These are phyloP conservation scores for Horisme vitalbata DNA, from an alignment of 2,888 invertebrate species.

Conservation along the genomic window DNA sequence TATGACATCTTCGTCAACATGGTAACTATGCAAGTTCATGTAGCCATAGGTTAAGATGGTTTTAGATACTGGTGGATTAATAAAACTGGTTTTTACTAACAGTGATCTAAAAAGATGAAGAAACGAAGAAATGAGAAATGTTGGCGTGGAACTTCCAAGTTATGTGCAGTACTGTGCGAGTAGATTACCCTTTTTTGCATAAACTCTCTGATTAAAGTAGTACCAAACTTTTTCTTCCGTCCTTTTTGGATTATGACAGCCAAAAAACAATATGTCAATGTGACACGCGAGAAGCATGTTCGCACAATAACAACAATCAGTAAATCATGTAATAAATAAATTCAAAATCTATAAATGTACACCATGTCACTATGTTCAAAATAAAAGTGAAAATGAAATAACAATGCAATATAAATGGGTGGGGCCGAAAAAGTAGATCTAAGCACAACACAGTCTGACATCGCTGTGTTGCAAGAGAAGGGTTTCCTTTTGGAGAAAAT, in stretches of 20 bases:
- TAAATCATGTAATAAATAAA: constrained; percentile 23
- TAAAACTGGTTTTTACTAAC: background rate
- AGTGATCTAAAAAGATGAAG: constrained; percentile 7
- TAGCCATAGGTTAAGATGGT: background rate
- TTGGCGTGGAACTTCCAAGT: no score
- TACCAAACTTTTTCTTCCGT: constrained; percentile 1
- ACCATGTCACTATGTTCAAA: constrained; percentile 55
- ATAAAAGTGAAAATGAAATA: constrained; percentile 67
- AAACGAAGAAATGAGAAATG: background rate
- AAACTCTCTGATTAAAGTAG: constrained; percentile 6
- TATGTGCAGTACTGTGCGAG: background rate
- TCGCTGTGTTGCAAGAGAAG: constrained; percentile 64
- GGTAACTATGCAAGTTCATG: constrained; percentile 33
- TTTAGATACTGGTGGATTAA: background rate
- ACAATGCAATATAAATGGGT: constrained; percentile 53
- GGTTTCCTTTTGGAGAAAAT: constrained; percentile 85
- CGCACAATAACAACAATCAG: constrained; percentile 18
- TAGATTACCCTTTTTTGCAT: background rate
- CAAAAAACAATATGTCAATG: constrained; percentile 8
- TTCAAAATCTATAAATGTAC: constrained; percentile 24
- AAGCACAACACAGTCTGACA: constrained; percentile 63
- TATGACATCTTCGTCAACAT: constrained; percentile 50
- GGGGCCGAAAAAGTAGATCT: constrained; percentile 58
- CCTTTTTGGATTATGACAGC: constrained; percentile 2
- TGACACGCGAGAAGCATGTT: background rate